Evolutionary conservation across 2,888 invertebrate genomes (phyloP).

Genomic region (Camponotus fellah): DNA sequence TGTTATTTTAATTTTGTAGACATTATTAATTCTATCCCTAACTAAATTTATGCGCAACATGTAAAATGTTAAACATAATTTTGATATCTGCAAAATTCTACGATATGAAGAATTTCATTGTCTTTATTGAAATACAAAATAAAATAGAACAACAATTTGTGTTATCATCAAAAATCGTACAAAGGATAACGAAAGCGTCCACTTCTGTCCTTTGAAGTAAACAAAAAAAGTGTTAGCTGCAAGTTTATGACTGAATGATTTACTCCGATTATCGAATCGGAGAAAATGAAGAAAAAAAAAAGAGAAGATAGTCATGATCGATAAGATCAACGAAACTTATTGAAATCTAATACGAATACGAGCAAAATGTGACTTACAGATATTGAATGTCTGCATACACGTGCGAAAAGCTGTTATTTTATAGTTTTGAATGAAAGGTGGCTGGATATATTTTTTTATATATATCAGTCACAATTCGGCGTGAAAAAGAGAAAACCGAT

Average conservation of each 20-base stretch:
- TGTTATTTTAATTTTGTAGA: neutral
- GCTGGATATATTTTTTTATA: constrained; percentile 53
- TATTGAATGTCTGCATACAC: constrained; percentile 27
- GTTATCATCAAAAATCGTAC: constrained; percentile 14
- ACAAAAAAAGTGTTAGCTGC: neutral
- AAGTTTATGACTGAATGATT: constrained; percentile 7
- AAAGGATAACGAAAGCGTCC: neutral
- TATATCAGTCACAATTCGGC: constrained; percentile 44
- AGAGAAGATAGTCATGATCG: constrained; percentile 12
- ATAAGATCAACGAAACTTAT: constrained; percentile 1
- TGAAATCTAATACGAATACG: neutral
- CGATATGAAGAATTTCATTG: constrained; percentile 6
- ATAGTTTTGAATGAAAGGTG: constrained; percentile 42
- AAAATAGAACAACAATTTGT: constrained; percentile 21
- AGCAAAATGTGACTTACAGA: constrained; percentile 41
- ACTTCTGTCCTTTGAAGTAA: neutral
- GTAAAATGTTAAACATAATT: neutral
- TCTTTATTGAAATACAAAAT: constrained; percentile 28
- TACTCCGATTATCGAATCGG: constrained; percentile 16
- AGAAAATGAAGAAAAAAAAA: constrained; percentile 13
- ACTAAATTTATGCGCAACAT: neutral
- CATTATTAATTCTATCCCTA: neutral
- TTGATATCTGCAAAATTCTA: constrained; percentile 19
- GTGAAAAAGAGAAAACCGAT: constrained; percentile 29
- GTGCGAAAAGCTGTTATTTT: constrained; percentile 43